Evolutionary conservation across 2,888 invertebrate species (phyloP), one percentile per base, ranked within the genome.

Genomic region (Sphinx pinastri): DNA sequence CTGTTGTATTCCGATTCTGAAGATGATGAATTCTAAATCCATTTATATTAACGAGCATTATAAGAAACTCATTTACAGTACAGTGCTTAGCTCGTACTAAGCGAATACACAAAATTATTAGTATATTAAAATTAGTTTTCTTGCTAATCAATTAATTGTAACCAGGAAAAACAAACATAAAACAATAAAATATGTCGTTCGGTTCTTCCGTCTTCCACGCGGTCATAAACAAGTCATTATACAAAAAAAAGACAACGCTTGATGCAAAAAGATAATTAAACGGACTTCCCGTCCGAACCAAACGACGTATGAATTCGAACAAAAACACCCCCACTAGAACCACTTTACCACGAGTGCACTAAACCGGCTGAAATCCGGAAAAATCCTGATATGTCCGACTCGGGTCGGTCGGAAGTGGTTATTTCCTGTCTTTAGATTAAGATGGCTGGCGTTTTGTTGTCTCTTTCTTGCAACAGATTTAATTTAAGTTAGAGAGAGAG

Each of bases 381-480:
- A 88, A 90, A 86, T 87, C 86, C 85, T 77, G 85, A 85, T 83
- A 80, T 81, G 82, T 84, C 87, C 87, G 84, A 82, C 75, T 71
- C 77, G 79, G 78, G 77, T 80, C 82, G 81, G 80, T 82, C 83
- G 81, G 83, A 86, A 87, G 88, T 82, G 86, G 88, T 88, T 89
- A 88, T 89, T 87, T 88, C 86, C 87, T 83, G 86, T 85, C 69
- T 71, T 74, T 59, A 78, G 75, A 72, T 78, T 69, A 69, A 75
- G 81, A 81, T 72, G 75, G 75, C 76, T 75, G 75, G 74, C 74
- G 14, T 54, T 14, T 57, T 54, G n/a, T 54, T 45, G 7, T 69
- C 69, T 25, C 63, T 63, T 54, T 69, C 63, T 19, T n/a, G 13
- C 11, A 11, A n/a, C 14, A 6, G 52, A 45, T 13, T 19, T 19